phyloP scores from a whole-genome alignment of 2,888 invertebrate genomes.

The Drosophila glabriapex region DNA sequence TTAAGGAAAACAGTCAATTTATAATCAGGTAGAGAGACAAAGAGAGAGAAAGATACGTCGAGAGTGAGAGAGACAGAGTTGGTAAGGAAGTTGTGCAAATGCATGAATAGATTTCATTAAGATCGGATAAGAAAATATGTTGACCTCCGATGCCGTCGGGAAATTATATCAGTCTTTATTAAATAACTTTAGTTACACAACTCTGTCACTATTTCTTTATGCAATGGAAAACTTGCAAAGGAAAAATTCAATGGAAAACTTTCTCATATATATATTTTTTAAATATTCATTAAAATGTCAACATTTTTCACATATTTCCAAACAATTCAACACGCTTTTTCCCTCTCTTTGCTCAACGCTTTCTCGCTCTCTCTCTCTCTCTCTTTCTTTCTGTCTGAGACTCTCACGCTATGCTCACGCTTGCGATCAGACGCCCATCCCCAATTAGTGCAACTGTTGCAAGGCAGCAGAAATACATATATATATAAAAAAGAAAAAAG shows the following conservation, averaged over 20 bases:
- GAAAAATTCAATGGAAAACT: background rate
- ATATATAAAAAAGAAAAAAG: slow-evolving; percentile 35
- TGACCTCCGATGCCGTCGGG: background rate
- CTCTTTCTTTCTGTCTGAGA: background rate
- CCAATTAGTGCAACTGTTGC: slow-evolving; percentile 52
- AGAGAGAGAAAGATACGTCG: too few relatives aligned
- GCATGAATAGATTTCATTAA: background rate
- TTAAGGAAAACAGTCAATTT: background rate
- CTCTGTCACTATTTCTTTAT: background rate
- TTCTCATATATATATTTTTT: background rate
- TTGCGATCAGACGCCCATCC: slow-evolving; percentile 52
- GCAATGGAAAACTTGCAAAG: background rate
- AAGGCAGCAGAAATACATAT: slow-evolving; percentile 14
- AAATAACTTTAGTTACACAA: background rate
- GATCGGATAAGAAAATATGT: background rate
- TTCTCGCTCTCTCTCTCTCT: background rate
- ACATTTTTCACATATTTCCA: background rate
- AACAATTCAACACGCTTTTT: slow-evolving; percentile 8
- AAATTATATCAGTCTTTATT: background rate
- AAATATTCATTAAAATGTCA: slow-evolving; percentile 1
- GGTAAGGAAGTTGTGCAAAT: background rate
- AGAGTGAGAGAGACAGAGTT: background rate
- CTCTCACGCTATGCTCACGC: slow-evolving; percentile 22
- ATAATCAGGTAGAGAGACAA: background rate
- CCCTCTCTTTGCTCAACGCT: background rate